Conservation (phyloP, 2,888 invertebrate genomes). For the Lydus trimaculatus region DNA sequence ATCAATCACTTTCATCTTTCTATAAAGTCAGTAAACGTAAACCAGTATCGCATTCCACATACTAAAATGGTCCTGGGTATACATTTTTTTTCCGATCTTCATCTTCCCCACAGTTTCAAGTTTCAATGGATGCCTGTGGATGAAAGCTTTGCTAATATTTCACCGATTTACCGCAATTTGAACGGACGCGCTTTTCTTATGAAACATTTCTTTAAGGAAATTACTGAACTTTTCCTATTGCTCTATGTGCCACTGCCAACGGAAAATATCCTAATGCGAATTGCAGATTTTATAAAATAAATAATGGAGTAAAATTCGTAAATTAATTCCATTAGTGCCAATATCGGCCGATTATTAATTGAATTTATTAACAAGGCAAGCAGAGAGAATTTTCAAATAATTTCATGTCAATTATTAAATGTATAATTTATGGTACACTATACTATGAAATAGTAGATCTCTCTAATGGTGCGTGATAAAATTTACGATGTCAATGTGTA, state of each 20-base stretch:
- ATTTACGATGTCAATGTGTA: constrained; percentile 2
- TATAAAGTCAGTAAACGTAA: constrained; percentile 41
- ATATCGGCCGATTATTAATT: constrained; percentile 10
- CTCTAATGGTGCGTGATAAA: constrained; percentile 1
- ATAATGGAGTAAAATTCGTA: background rate
- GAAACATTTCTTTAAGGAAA: constrained; percentile 32
- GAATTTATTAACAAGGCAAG: constrained; percentile 12
- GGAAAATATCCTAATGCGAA: background rate
- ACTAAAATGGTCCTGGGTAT: constrained; percentile 41
- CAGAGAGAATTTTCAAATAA: constrained; percentile 9
- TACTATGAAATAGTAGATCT: background rate
- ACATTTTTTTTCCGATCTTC: background rate
- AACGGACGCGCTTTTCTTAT: constrained; percentile 32
- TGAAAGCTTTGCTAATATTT: constrained; percentile 53
- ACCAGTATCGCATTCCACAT: constrained; percentile 42
- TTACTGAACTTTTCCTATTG: constrained; percentile 25
- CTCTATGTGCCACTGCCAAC: background rate
- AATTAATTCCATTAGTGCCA: constrained; percentile 14
- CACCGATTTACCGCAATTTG: constrained; percentile 49
- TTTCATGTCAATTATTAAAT: constrained; percentile 12
- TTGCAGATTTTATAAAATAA: background rate
- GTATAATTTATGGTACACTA: background rate
- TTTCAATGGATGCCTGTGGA: constrained; percentile 49
- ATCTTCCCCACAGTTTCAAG: constrained; percentile 48
- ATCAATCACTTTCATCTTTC: constrained; percentile 50